phyloP scores from a whole-genome alignment of 1,140 invertebrate species.

The Megalonaias nervosa region DNA sequence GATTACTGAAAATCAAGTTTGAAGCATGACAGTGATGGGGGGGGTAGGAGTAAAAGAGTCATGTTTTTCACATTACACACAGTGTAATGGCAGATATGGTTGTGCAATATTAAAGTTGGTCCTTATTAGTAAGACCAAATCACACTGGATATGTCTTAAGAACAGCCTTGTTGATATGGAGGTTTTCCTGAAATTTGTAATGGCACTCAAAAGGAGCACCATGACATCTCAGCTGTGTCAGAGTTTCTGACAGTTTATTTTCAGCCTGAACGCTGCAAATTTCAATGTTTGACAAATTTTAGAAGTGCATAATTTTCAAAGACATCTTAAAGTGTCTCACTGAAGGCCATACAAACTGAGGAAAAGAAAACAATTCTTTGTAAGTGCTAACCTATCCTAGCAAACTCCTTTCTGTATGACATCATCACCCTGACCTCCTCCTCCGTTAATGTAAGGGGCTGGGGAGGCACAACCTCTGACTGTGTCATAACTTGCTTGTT shows the following conservation, averaged over 20 bases:
- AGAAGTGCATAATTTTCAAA: not conserved
- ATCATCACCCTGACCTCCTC: slow-evolving; percentile 68
- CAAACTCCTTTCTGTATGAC: slow-evolving; percentile 65
- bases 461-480: slow-evolving; percentile 57
- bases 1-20: too few relatives aligned
- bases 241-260: not conserved
- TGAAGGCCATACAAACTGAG: not conserved
- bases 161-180: too few relatives aligned
- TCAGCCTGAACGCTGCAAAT: not conserved
- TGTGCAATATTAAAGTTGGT: too few relatives aligned
- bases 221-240: too few relatives aligned
- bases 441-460: slow-evolving; percentile 63
- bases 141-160: too few relatives aligned
- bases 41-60: too few relatives aligned
- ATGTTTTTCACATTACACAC: too few relatives aligned
- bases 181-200: too few relatives aligned
- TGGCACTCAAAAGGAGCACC: too few relatives aligned
- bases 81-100: too few relatives aligned
- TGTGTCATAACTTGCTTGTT: slow-evolving; percentile 31
- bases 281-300: not conserved
- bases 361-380: not conserved
- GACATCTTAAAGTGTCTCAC: not conserved
- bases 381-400: slow-evolving; percentile 63
- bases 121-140: too few relatives aligned
- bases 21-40: too few relatives aligned